phyloP scores from a whole-genome alignment of 1,140 invertebrate species.

The Drosophila pruinosa region DNA sequence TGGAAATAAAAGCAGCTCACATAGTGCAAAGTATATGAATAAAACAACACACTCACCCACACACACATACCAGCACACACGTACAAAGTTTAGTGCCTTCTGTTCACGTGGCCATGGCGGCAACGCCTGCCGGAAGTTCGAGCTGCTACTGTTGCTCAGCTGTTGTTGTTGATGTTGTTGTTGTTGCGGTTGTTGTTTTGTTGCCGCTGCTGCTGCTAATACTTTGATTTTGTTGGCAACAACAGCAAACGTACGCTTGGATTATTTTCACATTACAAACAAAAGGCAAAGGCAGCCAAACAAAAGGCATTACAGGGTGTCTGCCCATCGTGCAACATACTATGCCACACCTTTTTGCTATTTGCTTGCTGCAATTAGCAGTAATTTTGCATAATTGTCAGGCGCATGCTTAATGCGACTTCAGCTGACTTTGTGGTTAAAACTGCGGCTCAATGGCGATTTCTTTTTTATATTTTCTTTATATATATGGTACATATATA shows the following conservation, averaged over 20 bases:
- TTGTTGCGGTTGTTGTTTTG: constrained; percentile 27
- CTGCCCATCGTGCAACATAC: neutral
- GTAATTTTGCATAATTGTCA: constrained; percentile 41
- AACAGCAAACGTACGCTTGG: constrained; percentile 59
- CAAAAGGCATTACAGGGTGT: constrained; percentile 8
- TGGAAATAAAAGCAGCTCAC: constrained; percentile 5
- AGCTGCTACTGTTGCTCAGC: constrained; percentile 19
- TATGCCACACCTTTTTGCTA: neutral
- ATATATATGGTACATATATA: too few species aligned
- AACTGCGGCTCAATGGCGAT: neutral
- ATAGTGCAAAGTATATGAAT: constrained; percentile 64
- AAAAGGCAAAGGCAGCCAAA: constrained; percentile 56
- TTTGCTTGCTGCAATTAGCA: constrained; percentile 37
- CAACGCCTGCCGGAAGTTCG: constrained; percentile 53
- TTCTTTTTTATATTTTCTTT: too few species aligned
- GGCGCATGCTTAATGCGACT: constrained; percentile 41
- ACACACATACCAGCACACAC: constrained; percentile 49
- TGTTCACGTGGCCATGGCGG: constrained; percentile 56
- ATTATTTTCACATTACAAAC: constrained; percentile 78
- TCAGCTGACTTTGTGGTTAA: constrained; percentile 3
- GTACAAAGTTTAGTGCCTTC: constrained; percentile 57
- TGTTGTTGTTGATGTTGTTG: constrained; percentile 31
- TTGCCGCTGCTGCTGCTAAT: constrained; percentile 39
- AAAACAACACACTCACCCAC: constrained; percentile 54
- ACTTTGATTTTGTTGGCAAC: constrained; percentile 67